Evolutionary conservation across 2,113 vertebrate species (phyloP).

Genomic region (Sturnira hondurensis): DNA sequence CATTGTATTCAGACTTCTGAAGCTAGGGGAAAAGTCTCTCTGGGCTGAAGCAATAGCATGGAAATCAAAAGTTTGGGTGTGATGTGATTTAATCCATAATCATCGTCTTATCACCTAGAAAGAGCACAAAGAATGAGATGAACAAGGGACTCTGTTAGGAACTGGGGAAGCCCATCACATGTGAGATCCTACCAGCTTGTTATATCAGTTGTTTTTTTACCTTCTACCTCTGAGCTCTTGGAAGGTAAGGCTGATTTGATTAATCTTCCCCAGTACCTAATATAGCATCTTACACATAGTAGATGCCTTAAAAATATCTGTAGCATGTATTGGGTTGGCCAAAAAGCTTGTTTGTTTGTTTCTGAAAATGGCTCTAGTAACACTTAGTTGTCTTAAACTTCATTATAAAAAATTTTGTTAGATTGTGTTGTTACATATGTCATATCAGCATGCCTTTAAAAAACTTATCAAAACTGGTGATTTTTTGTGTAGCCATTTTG

Average conservation of each 20-base stretch:
- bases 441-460: too few relatives aligned
- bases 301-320: background rate
- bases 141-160: fast-evolving
- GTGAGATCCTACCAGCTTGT: background rate
- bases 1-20: background rate
- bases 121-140: background rate
- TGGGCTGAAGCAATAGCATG: background rate
- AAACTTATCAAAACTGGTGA: too few relatives aligned
- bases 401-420: too few relatives aligned
- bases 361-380: too few relatives aligned
- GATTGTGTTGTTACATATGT: too few relatives aligned
- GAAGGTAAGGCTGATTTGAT: background rate
- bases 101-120: background rate
- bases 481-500: too few relatives aligned
- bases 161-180: fast-evolving
- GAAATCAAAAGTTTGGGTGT: background rate
- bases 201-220: background rate
- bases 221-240: background rate
- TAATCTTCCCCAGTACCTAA: background rate
- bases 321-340: background rate
- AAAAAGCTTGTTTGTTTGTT: too few relatives aligned
- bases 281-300: background rate
- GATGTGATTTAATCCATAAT: background rate
- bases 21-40: background rate
- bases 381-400: too few relatives aligned